Evolutionary conservation across 23 tunicate genomes (phyloP), one percentile per base, ranked within the genome.

Genomic region (Diplosoma virens): DNA sequence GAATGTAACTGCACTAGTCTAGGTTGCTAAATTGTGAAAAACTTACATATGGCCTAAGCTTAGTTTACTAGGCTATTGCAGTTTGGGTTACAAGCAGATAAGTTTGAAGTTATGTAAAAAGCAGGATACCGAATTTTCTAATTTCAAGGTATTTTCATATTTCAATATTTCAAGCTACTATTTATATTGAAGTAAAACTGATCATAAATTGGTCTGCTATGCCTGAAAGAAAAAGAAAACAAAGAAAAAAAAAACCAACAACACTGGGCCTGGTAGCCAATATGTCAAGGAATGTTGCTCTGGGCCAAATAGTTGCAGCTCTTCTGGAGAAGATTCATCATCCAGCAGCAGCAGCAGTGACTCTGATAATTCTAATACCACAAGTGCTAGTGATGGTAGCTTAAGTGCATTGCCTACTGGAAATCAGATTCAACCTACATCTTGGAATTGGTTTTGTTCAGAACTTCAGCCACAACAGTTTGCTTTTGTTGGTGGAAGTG

Each of bases 321-420:
- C 50, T 41, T 41, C 50, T 41, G 50, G 50, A 41, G 50, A 41
- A 41, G 50, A 41, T 41, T 20, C 63, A 16, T 16, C 63, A 55
- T 55, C 24, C 21, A 11, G 24, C 63, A 55, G 63, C 63, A 55
- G 63, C 63, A 55, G 63, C 24, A 4, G 21, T 55, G 63, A 55
- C 24, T 11, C 21, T 55, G 4, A 16, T 55, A 55, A 20, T 55
- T 11, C 63, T 20, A 55, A 6, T 11, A 55, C 24, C 24, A 20
- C n/a, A n/a, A n/a, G n/a, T n/a, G n/a, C 63, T 55, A 55, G 63
- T 55, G 63, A 55, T 55, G 63, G 63, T 55, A 55, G 63, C 63
- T 55, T 55, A 55, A 25, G 63, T 55, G 63, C 63, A 55, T 55
- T 55, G 63, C 63, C 21, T 55, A 16, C 63, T 55, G 24, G 63